phyloP scores from a whole-genome alignment of 2,797 vertebrate genomes.

The Atherinosoma microstoma region DNA sequence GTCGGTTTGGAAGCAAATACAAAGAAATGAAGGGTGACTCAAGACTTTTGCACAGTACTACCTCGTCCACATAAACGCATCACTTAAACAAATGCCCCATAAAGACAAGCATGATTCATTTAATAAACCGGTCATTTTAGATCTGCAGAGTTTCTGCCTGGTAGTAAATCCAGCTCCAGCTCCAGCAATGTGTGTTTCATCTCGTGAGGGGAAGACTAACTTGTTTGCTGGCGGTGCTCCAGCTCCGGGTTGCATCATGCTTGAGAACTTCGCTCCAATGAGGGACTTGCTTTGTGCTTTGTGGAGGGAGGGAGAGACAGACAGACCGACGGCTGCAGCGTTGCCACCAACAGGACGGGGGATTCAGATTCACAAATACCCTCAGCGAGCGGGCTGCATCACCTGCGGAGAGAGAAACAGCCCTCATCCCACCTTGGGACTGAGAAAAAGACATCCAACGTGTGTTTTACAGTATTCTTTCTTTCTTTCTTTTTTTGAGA shows the following conservation, averaged over 20 bases:
- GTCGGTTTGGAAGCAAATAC: not conserved
- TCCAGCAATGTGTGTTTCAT: constrained; percentile 17
- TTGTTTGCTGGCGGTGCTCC: constrained; percentile 35
- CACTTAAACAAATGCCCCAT: too few relatives aligned
- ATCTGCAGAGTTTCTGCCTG: not conserved
- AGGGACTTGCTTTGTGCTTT: constrained; percentile 51
- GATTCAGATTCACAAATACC: constrained; percentile 41
- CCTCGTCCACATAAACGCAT: not conserved
- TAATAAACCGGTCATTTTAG: not conserved
- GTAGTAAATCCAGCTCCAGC: not conserved
- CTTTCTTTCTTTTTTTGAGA: not conserved
- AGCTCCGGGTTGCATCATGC: constrained; percentile 76
- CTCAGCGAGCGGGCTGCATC: constrained; percentile 13
- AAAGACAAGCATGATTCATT: not conserved
- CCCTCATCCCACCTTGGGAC: constrained; percentile 7
- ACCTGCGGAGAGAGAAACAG: constrained; percentile 33
- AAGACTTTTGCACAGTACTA: too few relatives aligned
- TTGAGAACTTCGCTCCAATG: constrained; percentile 86
- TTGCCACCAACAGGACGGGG: constrained; percentile 40
- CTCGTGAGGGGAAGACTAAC: constrained; percentile 25
- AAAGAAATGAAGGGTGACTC: not conserved
- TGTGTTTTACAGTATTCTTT: not conserved
- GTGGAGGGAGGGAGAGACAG: constrained; percentile 13
- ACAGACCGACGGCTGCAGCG: constrained; percentile 20
- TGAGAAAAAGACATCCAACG: not conserved